Evolutionary conservation across 1,140 invertebrate genomes (phyloP).

Genomic region (Lineus longissimus): DNA sequence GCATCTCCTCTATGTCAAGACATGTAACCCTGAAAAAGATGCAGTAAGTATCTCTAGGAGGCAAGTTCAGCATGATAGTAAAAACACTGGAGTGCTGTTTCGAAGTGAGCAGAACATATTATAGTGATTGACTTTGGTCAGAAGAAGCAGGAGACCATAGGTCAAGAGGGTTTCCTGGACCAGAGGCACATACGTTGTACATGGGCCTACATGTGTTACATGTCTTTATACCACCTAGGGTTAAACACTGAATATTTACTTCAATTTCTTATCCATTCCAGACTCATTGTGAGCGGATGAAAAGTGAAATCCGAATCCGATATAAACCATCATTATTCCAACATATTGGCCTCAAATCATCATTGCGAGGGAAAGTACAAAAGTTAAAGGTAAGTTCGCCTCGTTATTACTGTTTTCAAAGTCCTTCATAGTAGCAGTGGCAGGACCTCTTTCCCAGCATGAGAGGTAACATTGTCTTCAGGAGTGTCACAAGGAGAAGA

Average conservation of each 20-base stretch:
- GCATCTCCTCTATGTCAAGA: constrained; percentile 83
- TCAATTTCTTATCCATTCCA: neutral
- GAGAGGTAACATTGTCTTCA: neutral
- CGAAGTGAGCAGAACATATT: no score
- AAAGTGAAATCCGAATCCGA: constrained; percentile 50
- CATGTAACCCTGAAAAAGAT: constrained; percentile 65
- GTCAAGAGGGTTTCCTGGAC: no score
- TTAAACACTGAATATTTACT: neutral
- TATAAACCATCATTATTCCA: constrained; percentile 92
- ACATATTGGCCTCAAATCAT: constrained; percentile 93
- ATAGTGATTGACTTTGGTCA: no score
- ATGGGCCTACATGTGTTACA: no score
- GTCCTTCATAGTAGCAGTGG: no score
- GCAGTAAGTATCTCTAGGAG: constrained; percentile 41
- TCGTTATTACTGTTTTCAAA: neutral
- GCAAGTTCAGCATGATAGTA: no score
- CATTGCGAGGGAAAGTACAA: constrained; percentile 93
- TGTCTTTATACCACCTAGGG: no score
- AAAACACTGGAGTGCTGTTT: no score
- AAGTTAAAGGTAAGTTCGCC: constrained; percentile 75
- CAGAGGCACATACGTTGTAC: no score
- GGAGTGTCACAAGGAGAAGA: neutral
- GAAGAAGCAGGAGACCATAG: no score
- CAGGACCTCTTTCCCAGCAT: no score
- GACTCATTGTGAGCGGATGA: constrained; percentile 64